These are phyloP conservation scores for Caenorhabditis wallacei DNA, from an alignment of 2,888 invertebrate species.

Conservation along the genomic window DNA sequence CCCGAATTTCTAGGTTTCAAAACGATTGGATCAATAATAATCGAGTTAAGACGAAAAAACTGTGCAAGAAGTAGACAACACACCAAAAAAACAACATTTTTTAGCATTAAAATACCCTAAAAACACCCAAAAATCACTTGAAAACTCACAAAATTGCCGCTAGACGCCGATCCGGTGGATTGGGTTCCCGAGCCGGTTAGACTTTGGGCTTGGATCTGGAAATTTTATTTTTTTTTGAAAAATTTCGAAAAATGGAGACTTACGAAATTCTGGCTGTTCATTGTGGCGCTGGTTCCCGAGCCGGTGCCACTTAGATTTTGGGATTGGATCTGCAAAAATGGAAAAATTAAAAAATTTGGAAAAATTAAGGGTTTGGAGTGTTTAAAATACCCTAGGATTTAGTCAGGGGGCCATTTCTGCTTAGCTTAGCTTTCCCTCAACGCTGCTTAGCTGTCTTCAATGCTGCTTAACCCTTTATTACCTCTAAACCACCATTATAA, in stretches of 20 bases:
- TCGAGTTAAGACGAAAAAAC: neutral
- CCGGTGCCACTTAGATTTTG: slow-evolving; percentile 11
- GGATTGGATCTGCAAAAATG: slow-evolving; percentile 18
- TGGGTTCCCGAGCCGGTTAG: slow-evolving; percentile 11
- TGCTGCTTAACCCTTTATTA: too few relatives aligned
- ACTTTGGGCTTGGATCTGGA: slow-evolving; percentile 9
- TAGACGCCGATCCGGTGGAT: slow-evolving; percentile 26
- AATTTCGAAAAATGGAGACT: slow-evolving; percentile 41
- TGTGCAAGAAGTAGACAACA: slow-evolving; percentile 9
- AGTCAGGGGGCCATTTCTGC: neutral
- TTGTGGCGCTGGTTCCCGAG: slow-evolving; percentile 19
- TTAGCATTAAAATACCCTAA: neutral
- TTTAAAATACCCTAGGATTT: neutral
- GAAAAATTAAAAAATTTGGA: neutral
- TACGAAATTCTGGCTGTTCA: slow-evolving; percentile 56
- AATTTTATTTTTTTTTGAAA: neutral
- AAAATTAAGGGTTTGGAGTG: neutral
- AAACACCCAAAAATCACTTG: neutral
- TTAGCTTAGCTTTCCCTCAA: too few relatives aligned
- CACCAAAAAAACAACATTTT: neutral
- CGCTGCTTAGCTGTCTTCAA: neutral
- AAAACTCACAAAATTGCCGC: slow-evolving; percentile 46
- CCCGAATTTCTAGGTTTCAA: too few relatives aligned
- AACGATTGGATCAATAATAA: too few relatives aligned
- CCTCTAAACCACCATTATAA: too few relatives aligned